Base-by-base conservation (phyloP, 2,113 vertebrate genomes). In the Himantopus leucocephalus region DNA sequence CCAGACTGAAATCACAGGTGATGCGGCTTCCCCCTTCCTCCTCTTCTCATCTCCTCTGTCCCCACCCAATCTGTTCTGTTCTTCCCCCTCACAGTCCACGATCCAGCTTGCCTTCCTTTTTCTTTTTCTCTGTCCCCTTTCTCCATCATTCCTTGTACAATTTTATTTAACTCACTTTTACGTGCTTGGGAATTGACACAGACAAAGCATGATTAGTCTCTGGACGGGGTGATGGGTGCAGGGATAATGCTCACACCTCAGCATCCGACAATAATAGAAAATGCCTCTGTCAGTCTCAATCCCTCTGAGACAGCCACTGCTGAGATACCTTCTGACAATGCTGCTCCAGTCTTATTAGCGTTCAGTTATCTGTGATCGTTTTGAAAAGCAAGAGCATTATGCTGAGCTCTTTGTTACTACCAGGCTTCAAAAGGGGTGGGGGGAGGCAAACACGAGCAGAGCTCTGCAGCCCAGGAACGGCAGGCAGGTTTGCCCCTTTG, bases 281-380 rank as follows among this genome's bases (percentile, higher is more conserved):
- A 96, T 90, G 88, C 91, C 94, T 95, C 97, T 96, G 96, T 97
- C 97, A 97, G 86, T 77, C 95, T 91, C 86, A 67, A 75, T 92
- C 75, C 88, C 88, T 45, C 37, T 0, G 88, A 95, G 96, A 90
- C 82, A 48, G 92, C 66, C 93, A 78, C 85, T 8, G 26, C 95
- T 12, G 87, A 94, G 95, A 97, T 96, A 43, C 91, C 95, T 97
- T 85, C 87, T 96, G 97, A 97, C 97, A 97, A 94, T 58, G 86
- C 92, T 89, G 82, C 86, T 97, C 97, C 80, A 64, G 19, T 97
- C 95, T 96, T 83, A 86, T 97, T 97, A 97, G 95, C n/a, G 56
- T 97, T 92, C 86, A 8, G 37, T 47, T 93, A 80, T 79, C 95
- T 91, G 73, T 72, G 90, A 97, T 97, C 85, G 55, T 85, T 97